Evolutionary conservation across 2,888 invertebrate species (phyloP).

Genomic region (Metacarcinus magister): DNA sequence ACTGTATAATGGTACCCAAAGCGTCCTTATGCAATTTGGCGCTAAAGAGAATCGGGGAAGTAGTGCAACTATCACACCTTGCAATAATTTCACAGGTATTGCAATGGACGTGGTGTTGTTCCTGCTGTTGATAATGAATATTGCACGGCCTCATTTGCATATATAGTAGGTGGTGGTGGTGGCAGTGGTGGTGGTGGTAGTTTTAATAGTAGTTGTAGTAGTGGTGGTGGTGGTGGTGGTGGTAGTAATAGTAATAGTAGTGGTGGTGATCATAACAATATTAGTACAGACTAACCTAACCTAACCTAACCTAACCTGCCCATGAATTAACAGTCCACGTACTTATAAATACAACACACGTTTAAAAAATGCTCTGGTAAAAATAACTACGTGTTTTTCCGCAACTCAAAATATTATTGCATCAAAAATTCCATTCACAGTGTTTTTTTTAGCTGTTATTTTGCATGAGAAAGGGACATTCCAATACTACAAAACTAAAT

Average conservation of each 20-base stretch:
- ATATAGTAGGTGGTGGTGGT: slow-evolving; percentile 20
- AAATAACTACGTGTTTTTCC: too few relatives aligned
- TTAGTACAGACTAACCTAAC: background rate
- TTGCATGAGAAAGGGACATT: too few relatives aligned
- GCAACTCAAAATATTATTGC: too few relatives aligned
- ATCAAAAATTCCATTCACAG: too few relatives aligned
- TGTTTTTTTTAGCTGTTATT: too few relatives aligned
- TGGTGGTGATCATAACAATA: background rate
- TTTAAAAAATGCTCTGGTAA: too few relatives aligned
- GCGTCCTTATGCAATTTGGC: background rate
- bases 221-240: background rate
- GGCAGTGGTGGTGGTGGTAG: background rate
- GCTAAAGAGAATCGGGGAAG: slow-evolving; percentile 10
- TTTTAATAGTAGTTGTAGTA: background rate
- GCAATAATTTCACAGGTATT: slow-evolving; percentile 6
- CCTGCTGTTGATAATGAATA: slow-evolving; percentile 31
- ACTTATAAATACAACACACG: too few relatives aligned
- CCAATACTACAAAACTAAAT: too few relatives aligned
- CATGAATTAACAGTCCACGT: too few relatives aligned
- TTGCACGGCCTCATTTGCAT: background rate
- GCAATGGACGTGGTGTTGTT: background rate
- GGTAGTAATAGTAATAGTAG: background rate
- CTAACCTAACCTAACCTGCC: too few relatives aligned
- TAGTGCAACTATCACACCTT: background rate
- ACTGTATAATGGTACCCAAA: background rate